phyloP scores from a whole-genome alignment of 1,140 invertebrate genomes.

The Tetramorium parvispinum region DNA sequence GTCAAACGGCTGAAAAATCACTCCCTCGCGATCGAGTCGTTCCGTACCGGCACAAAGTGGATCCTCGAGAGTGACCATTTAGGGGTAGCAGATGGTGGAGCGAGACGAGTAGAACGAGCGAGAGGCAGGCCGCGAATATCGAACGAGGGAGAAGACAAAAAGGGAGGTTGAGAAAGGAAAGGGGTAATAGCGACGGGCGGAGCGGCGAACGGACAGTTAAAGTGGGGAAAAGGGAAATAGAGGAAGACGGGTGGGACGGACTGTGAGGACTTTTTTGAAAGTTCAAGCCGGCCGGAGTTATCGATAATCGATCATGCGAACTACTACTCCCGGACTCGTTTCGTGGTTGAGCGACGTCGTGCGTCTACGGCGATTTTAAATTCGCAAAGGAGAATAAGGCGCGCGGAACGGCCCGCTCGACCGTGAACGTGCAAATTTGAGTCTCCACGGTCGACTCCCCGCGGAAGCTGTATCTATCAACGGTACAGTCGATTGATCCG shows the following conservation, averaged over 20 bases:
- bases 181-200: slow-evolving; percentile 27
- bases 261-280: slow-evolving; percentile 45
- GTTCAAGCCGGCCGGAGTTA: slow-evolving; percentile 31
- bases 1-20: slow-evolving; percentile 58
- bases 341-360: slow-evolving; percentile 58
- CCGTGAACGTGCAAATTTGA: slow-evolving; percentile 49
- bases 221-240: slow-evolving; percentile 42
- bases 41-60: slow-evolving; percentile 15
- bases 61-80: slow-evolving; percentile 51
- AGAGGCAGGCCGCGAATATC: slow-evolving; percentile 34
- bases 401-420: slow-evolving; percentile 20
- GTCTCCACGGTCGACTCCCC: slow-evolving; percentile 25
- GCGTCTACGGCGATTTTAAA: slow-evolving; percentile 51
- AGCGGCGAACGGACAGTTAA: slow-evolving; percentile 40
- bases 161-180: slow-evolving; percentile 34
- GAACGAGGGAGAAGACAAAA: slow-evolving; percentile 46
- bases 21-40: slow-evolving; percentile 39
- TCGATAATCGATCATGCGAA: slow-evolving; percentile 63
- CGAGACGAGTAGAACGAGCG: not conserved
- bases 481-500: not conserved
- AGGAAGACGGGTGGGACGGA: slow-evolving; percentile 11
- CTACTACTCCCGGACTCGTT: slow-evolving; percentile 51
- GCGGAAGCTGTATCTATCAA: slow-evolving; percentile 13
- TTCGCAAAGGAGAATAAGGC: slow-evolving; percentile 31
- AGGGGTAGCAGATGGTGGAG: slow-evolving; percentile 23